Evolutionary conservation across 2,888 invertebrate genomes (phyloP), one percentile per base, ranked within the genome.

Genomic region (Lingula anatina): DNA sequence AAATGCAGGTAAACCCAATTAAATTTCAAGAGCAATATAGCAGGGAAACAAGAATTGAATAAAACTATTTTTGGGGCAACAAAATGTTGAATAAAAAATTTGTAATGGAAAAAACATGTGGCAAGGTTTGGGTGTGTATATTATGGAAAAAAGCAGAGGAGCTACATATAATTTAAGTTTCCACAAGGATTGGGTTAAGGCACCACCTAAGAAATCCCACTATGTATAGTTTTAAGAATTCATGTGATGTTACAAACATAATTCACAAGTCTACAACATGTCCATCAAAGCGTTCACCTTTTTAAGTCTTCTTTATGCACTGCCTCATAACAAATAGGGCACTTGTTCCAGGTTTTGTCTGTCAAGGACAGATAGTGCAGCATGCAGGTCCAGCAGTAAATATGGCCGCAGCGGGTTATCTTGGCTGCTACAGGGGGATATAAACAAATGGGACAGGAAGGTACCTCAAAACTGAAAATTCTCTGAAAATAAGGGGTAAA

Each of bases 351-450:
- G 24, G 84, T 80, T 70, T 88, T 86, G 64, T 95, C 94, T 46
- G 64, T 66, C 2, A 93, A 80, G 1, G 89, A 86, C 38, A 92
- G 82, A 73, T 95, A 95, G 76, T 95, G 95, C 43, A 97, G 82
- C 62, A 93, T 85, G 71, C 96, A 97, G 0, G 93, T 84, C 93
- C 92, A 96, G 77, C 96, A 97, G 77, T 89, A 95, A 55, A 92
- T 87, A 73, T 97, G 96, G 9, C 96, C 95, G 76, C 96, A 97
- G 38, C 87, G 84, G 0, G 93, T 94, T 71, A 94, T 89, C 77
- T 94, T 91, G 1, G 88, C 93, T 47, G 92, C 74, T 35, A 50
- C 56, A 3, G 94, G 93, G 31, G 85, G 80, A 67, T 88, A 87
- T 57, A 96, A 81, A 77, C 96, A 97, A 69, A 97, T 95, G 0